These are phyloP conservation scores for Seladonia tumulorum DNA, from an alignment of 2,888 invertebrate genomes.

Conservation along the genomic window DNA sequence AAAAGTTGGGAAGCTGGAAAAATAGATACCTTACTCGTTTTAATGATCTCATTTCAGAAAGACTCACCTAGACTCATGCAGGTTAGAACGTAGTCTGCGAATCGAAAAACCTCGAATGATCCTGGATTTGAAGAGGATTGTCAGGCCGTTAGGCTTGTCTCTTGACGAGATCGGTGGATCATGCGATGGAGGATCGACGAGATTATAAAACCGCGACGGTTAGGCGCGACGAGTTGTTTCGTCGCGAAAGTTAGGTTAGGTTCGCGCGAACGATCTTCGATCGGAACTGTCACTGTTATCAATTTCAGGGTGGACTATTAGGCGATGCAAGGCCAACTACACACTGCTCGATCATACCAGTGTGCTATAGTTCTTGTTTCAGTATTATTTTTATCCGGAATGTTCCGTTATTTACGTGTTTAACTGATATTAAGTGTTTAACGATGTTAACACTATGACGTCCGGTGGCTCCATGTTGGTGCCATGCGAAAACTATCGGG, in stretches of 20 bases:
- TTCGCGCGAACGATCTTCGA: neutral
- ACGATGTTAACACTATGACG: too few relatives aligned
- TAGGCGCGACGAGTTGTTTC: neutral
- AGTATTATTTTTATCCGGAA: too few relatives aligned
- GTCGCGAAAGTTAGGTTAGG: constrained; percentile 5
- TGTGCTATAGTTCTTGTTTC: too few relatives aligned
- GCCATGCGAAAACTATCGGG: too few relatives aligned
- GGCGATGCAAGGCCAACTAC: neutral
- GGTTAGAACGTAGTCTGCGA: neutral
- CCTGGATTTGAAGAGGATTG: neutral
- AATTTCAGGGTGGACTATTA: neutral
- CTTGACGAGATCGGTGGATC: neutral
- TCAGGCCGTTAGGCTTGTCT: too few relatives aligned
- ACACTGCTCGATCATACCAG: neutral
- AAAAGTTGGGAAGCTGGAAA: neutral
- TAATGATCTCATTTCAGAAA: neutral
- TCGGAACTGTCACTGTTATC: neutral
- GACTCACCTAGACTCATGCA: constrained; percentile 11
- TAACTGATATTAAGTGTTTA: too few relatives aligned
- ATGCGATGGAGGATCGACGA: neutral
- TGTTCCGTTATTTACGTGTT: too few relatives aligned
- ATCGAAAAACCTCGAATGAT: neutral
- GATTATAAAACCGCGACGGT: neutral
- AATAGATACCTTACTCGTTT: neutral
- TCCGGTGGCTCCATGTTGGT: too few relatives aligned